Base-by-base conservation (phyloP, 2,113 vertebrate species). In the Nematolebias whitei region DNA sequence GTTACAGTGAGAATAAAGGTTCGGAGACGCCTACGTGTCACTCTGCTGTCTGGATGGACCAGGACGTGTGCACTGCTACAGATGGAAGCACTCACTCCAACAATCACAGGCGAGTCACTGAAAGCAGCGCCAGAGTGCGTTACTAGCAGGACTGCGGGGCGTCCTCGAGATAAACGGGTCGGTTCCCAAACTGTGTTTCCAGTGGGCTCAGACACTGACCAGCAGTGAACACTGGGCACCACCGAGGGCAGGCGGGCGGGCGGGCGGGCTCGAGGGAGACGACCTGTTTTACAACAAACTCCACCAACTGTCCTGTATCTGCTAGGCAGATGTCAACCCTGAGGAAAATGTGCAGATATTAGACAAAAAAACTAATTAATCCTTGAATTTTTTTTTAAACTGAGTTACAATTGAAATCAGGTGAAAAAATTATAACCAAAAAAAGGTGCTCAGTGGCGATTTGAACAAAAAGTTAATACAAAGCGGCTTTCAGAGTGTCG, bases 281-380 rank as follows among this genome's bases (percentile, higher is more conserved):
- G 48, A 79, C 59, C 48, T 45, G 72, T 80, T 63, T 69, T 58
- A 66, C 32, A 78, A 79, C 54, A 74, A 85, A 83, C 79, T 82
- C 78, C 67, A 83, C 64, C 83, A 82, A 87, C 73, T 85, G 83
- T 86, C 77, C 76, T 61, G 45, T 75, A 61, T 81, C 71, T 82
- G 84, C 78, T 81, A 76, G 71, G 74, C 79, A 69, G 79, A 89
- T 76, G 77, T 80, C 52, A 62, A 89, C 84, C 89, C 90, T 92
- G 88, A 92, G 88, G 88, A 90, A 89, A 87, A 88, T 90, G 86
- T 89, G 87, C 84, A 80, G 85, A 84, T 63, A 78, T 78, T 82
- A 79, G 78, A 79, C 81, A 70, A 68, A 71, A n/a, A 58, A 87
- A 79, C 72, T 77, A 60, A 82, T 69, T 75, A 29, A 61, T 73